Conservation (phyloP, 2,797 vertebrate species). For the Botia almorhae region DNA sequence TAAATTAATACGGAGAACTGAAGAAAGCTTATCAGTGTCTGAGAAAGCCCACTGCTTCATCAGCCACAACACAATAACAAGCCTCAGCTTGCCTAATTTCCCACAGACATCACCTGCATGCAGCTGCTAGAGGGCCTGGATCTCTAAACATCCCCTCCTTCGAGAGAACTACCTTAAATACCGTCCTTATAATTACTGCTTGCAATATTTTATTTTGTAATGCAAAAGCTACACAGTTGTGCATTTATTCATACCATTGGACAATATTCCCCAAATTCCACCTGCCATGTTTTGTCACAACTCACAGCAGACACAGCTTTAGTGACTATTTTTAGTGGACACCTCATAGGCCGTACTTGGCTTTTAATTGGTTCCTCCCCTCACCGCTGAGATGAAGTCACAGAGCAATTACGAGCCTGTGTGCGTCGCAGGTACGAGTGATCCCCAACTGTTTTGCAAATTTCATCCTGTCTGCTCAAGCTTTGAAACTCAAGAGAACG, state of each 20-base stretch:
- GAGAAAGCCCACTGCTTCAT: constrained; percentile 27
- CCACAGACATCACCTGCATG: constrained; percentile 5
- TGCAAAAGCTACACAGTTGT: constrained; percentile 58
- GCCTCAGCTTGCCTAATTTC: constrained; percentile 29
- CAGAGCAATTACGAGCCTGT: constrained; percentile 75
- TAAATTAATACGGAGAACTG: constrained; percentile 5
- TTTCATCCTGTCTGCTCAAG: constrained; percentile 38
- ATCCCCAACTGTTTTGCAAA: constrained; percentile 58
- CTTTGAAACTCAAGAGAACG: constrained; percentile 34
- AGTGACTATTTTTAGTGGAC: constrained; percentile 60
- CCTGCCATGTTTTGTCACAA: constrained; percentile 43
- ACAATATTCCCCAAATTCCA: constrained; percentile 48
- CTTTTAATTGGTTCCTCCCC: constrained; percentile 78
- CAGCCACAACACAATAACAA: constrained; percentile 32
- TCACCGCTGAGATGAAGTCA: constrained; percentile 74
- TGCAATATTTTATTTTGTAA: constrained; percentile 41
- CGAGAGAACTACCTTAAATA: constrained; percentile 63
- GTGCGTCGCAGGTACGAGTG: constrained; percentile 50
- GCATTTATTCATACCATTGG: constrained; percentile 48
- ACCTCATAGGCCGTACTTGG: constrained; percentile 56
- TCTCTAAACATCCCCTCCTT: constrained; percentile 43
- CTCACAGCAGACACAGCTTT: constrained; percentile 52
- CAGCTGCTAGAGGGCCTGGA: constrained; percentile 44
- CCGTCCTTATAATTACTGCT: constrained; percentile 48
- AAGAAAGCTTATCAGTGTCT: neutral